Base-by-base conservation (phyloP, 2,797 vertebrate species). In the Myotis daubentonii region DNA sequence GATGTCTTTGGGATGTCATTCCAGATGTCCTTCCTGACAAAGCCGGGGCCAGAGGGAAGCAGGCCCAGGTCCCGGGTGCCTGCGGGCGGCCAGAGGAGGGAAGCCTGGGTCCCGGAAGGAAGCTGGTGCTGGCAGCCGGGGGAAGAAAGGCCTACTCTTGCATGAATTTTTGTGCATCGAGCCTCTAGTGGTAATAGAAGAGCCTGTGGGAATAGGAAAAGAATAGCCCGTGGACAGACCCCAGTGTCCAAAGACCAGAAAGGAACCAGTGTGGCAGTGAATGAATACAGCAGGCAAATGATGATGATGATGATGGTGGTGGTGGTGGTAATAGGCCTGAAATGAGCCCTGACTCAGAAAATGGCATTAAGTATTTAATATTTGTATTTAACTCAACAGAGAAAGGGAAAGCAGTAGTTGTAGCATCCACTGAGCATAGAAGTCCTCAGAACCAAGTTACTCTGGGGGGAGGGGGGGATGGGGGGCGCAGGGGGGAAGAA, bases 291-390 rank as follows among this genome's bases (percentile, higher is more conserved):
- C 30, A 36, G 36, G 13, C n/a, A 44, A 28, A 38, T 41, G 65
- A 62, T 19, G 12, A 2, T 6, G 12, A 2, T 6, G 49, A 28
- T 4, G 20, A 12, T 5, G 13, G 3, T 36, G 11, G 0, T 6
- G 47, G 16, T 4, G 19, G 5, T 6, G 10, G 25, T 2, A 23
- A 6, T 2, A 30, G 8, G 28, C 16, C 72, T 80, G 13, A 74
- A 87, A 0, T 12, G 66, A 13, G 22, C 19, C n/a, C 28, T 28
- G 23, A 57, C 15, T 74, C 74, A 62, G 41, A 41, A 62, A 78
- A 62, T 13, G 55, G 30, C 60, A 41, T 0, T 7, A 13, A 7
- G 33, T 8, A 3, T 38, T 38, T 38, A 38, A 38, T 38, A 5
- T 60, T 30, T 33, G 23, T 4, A 28, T 71, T 60, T 16, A 78